phyloP scores from a whole-genome alignment of 2,888 invertebrate species.

The Dermolepida albohirtum region DNA sequence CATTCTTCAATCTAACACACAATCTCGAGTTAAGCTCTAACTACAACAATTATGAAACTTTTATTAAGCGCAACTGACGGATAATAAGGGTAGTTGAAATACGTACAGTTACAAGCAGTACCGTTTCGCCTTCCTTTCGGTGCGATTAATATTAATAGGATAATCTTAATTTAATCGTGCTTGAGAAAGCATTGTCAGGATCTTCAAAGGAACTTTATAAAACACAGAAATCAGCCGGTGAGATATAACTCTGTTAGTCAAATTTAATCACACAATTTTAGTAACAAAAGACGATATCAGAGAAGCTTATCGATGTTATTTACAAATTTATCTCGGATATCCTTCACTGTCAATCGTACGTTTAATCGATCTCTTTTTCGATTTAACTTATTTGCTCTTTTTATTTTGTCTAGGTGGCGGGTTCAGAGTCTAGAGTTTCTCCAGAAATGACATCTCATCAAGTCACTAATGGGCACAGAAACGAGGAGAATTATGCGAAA shows the following conservation, averaged over 20 bases:
- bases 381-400: not conserved
- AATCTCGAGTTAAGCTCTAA: too few relatives aligned
- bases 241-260: not conserved
- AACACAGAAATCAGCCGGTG: constrained; percentile 6
- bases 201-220: constrained; percentile 4
- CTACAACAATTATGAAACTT: too few relatives aligned
- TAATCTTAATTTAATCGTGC: constrained; percentile 17
- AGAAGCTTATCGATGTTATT: constrained; percentile 12
- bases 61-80: too few relatives aligned
- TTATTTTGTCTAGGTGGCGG: constrained; percentile 45
- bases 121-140: not conserved
- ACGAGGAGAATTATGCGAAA: constrained; percentile 50
- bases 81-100: too few relatives aligned
- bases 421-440: constrained; percentile 45
- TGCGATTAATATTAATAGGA: constrained; percentile 1
- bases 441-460: constrained; percentile 50
- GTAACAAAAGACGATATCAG: constrained; percentile 6
- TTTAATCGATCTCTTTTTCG: too few relatives aligned
- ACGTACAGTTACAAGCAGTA: too few relatives aligned
- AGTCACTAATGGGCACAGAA: constrained; percentile 50
- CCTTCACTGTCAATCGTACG: not conserved
- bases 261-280: constrained; percentile 20
- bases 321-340: constrained; percentile 12
- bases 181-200: not conserved
- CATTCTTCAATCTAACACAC: too few relatives aligned